phyloP scores from a whole-genome alignment of 2,113 vertebrate genomes.

The Progne subis region DNA sequence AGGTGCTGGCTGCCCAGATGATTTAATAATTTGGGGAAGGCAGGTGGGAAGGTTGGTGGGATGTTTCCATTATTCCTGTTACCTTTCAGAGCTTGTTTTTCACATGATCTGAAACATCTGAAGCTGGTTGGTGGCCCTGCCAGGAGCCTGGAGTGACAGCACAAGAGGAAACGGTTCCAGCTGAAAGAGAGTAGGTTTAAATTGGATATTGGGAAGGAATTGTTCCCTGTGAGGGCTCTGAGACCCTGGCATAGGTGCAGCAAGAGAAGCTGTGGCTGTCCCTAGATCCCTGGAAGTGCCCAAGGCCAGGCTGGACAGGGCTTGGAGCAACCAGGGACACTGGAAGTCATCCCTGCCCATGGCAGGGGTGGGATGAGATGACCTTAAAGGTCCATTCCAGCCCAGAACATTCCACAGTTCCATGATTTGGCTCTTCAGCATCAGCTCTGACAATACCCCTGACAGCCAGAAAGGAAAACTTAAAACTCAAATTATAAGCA shows the following conservation, averaged over 20 bases:
- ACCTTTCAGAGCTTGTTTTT: background rate
- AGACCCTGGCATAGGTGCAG: background rate
- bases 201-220: background rate
- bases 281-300: background rate
- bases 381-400: background rate
- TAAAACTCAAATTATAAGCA: background rate
- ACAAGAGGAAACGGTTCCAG: fast-evolving
- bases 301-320: fast-evolving
- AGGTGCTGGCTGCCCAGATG: fast-evolving
- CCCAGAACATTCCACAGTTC: background rate
- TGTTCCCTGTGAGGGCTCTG: fast-evolving
- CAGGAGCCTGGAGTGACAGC: background rate
- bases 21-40: background rate
- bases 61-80: background rate
- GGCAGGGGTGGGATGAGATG: fast-evolving
- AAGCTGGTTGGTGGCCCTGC: fast-evolving
- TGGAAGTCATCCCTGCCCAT: fast-evolving
- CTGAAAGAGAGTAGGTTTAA: background rate
- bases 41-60: background rate
- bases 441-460: no score
- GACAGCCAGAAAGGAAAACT: fast-evolving
- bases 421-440: background rate
- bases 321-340: fast-evolving
- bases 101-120: fast-evolving
- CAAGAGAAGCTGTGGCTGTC: background rate